A percentile compares a stretch with the other conserved stretches of the same genome.
phyloP scores from a whole-genome alignment of 2,797 vertebrate genomes.

The Pseudopleuronectes americanus region DNA sequence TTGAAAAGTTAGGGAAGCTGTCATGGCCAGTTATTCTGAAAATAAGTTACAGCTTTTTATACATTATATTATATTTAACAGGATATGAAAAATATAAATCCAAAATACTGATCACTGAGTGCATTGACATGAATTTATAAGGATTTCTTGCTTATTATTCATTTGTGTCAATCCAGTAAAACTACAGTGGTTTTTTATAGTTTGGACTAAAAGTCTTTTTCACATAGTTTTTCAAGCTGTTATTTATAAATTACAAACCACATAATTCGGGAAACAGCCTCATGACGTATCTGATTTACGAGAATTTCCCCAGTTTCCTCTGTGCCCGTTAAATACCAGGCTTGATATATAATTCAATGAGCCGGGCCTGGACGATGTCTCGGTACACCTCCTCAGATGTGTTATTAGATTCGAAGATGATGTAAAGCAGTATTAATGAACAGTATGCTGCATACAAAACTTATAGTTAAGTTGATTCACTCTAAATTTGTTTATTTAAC shows the following conservation, averaged over 20 bases:
- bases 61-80: neutral
- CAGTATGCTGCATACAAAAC: slow-evolving; percentile 13
- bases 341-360: slow-evolving; percentile 62
- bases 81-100: neutral
- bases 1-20: neutral
- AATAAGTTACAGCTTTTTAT: too few relatives aligned
- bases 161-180: neutral
- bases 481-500: neutral
- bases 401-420: slow-evolving; percentile 40
- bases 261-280: slow-evolving; percentile 28
- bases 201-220: neutral
- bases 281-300: slow-evolving; percentile 25
- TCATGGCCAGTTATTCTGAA: neutral
- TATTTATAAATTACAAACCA: slow-evolving; percentile 21
- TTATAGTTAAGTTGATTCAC: neutral
- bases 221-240: neutral
- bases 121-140: neutral
- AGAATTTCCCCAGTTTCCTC: slow-evolving; percentile 37
- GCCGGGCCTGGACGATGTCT: slow-evolving; percentile 63
- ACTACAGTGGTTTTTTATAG: neutral
- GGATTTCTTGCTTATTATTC: neutral
- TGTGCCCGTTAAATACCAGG: slow-evolving; percentile 46
- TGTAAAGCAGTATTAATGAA: slow-evolving; percentile 36
- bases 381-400: slow-evolving; percentile 40
- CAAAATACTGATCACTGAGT: neutral